A percentile compares a stretch with the other conserved stretches of the same genome.
These are phyloP conservation scores for Panurus biarmicus DNA, from an alignment of 2,113 vertebrate genomes.

Conservation along the genomic window DNA sequence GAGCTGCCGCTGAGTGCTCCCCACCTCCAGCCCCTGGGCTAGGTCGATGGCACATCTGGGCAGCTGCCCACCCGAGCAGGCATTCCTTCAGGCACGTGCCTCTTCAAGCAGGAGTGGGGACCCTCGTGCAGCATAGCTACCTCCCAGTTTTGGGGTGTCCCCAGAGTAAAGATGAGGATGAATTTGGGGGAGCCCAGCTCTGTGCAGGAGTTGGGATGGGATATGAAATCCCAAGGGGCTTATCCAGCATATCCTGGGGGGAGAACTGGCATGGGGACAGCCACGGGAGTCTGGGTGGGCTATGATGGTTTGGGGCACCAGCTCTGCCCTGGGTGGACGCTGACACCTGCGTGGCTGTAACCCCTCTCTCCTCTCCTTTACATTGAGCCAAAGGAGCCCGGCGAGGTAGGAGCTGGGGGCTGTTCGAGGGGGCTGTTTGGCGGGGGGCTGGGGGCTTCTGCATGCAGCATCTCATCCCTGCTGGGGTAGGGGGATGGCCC, in stretches of 20 bases:
- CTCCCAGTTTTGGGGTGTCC: background rate
- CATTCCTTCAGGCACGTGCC: background rate
- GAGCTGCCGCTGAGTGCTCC: background rate
- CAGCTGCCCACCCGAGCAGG: background rate
- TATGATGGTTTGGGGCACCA: background rate
- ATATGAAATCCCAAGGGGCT: background rate
- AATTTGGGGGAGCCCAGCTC: background rate
- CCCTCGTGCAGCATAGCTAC: rapidly evolving
- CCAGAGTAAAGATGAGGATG: background rate
- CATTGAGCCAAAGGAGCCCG: constrained; percentile 22
- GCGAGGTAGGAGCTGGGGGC: constrained; percentile 31
- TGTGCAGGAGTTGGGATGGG: background rate
- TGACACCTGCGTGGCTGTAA: rapidly evolving
- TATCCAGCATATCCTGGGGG: background rate
- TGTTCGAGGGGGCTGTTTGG: background rate
- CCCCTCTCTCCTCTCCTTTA: constrained; percentile 22
- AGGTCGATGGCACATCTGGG: rapidly evolving
- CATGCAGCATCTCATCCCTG: background rate
- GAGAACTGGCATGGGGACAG: rapidly evolving
- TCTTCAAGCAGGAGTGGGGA: background rate
- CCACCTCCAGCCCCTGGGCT: background rate
- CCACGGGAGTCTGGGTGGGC: rapidly evolving
- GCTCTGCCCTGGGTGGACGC: background rate
- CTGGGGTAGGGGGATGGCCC: background rate
- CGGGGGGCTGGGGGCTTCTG: background rate